Evolutionary conservation across 2,888 invertebrate species (phyloP).

Genomic region (Philereme transversata): DNA sequence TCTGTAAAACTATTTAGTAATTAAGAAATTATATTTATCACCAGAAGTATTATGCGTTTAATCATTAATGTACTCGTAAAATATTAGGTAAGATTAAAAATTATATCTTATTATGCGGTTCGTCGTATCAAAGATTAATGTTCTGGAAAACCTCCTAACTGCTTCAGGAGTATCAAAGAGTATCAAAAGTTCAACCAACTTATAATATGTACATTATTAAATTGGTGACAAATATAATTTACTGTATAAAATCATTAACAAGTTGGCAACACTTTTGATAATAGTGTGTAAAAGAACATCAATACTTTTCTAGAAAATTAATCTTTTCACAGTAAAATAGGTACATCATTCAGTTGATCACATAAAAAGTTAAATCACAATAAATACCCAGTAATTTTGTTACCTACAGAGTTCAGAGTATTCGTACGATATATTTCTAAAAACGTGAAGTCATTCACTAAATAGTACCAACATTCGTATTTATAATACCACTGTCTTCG

Average conservation of each 20-base stretch:
- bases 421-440: slow-evolving; percentile 75
- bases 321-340: slow-evolving; percentile 38
- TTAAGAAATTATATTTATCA: slow-evolving; percentile 20
- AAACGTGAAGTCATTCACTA: slow-evolving; percentile 73
- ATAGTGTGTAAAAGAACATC: slow-evolving; percentile 30
- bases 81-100: slow-evolving; percentile 8
- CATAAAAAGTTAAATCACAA: slow-evolving; percentile 59
- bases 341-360: slow-evolving; percentile 36
- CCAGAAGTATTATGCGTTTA: slow-evolving; percentile 35
- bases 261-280: slow-evolving; percentile 31
- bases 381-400: slow-evolving; percentile 65
- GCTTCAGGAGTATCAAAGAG: slow-evolving; percentile 25
- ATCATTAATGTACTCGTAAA: slow-evolving; percentile 19
- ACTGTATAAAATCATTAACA: slow-evolving; percentile 16
- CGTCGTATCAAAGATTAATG: slow-evolving; percentile 32
- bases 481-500: slow-evolving; percentile 75
- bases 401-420: slow-evolving; percentile 76
- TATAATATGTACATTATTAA: slow-evolving; percentile 19
- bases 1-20: slow-evolving; percentile 16
- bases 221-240: slow-evolving; percentile 19
- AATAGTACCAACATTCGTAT: slow-evolving; percentile 67
- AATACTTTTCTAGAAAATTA: slow-evolving; percentile 45
- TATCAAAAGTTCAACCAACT: slow-evolving; percentile 34
- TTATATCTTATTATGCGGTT: slow-evolving; percentile 18
- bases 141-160: slow-evolving; percentile 17